phyloP scores from a whole-genome alignment of 2,113 vertebrate species.

The Felis chaus region DNA sequence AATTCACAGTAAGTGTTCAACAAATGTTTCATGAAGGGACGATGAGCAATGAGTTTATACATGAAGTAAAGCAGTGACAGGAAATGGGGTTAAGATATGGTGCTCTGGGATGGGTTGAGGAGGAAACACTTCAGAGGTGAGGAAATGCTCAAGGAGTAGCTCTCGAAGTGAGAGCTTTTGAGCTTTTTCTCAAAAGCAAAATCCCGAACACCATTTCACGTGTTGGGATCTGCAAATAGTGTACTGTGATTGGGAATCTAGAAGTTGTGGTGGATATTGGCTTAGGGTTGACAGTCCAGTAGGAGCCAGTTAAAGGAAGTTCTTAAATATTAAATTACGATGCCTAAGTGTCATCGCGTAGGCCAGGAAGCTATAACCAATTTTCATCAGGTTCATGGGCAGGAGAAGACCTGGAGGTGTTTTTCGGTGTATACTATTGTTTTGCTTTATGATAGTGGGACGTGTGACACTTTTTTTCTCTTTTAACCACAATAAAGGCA shows the following conservation, averaged over 20 bases:
- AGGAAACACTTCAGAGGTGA: neutral
- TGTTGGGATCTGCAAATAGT: neutral
- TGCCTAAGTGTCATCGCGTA: neutral
- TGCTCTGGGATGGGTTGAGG: neutral
- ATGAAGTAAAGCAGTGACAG: neutral
- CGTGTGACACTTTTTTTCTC: neutral
- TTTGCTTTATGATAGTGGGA: neutral
- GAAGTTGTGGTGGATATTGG: neutral
- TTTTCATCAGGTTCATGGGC: neutral
- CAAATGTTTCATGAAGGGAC: neutral
- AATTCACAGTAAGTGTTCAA: neutral
- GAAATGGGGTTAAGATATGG: neutral
- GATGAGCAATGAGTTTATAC: neutral
- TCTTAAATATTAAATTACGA: neutral
- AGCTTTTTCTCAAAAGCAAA: neutral
- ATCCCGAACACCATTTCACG: neutral
- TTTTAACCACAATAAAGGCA: neutral
- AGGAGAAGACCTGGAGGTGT: neutral
- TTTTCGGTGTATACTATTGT: neutral
- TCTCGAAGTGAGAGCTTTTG: neutral
- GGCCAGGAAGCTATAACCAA: neutral
- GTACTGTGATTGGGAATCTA: neutral
- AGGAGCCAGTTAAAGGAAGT: neutral
- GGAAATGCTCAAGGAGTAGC: neutral
- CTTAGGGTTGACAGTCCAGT: neutral